A percentile compares a stretch with the other conserved stretches of the same genome.
Conservation (phyloP, 2,113 vertebrate species). For the Cochlearius cochlearius region DNA sequence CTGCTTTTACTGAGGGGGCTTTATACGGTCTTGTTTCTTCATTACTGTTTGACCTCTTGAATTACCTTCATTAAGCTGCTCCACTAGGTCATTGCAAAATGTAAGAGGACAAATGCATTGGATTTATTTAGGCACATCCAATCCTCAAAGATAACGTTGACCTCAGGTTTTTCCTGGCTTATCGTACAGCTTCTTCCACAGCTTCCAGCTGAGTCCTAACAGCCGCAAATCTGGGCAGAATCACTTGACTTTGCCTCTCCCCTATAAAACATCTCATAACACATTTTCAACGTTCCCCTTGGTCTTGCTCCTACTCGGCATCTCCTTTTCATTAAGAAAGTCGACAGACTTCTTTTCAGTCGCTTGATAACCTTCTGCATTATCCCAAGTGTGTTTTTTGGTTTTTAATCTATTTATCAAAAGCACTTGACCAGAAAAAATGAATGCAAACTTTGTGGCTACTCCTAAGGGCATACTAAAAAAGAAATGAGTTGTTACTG, state of each 20-base stretch:
- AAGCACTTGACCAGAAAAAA: background rate
- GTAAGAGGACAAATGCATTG: rapidly evolving
- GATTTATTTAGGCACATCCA: background rate
- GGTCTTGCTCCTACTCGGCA: background rate
- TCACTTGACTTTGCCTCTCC: background rate
- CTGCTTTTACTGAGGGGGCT: background rate
- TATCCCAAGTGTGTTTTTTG: background rate
- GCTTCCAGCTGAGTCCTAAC: background rate
- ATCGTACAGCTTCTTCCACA: background rate
- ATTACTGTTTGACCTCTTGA: background rate
- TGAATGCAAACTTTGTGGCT: background rate
- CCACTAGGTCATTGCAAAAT: background rate
- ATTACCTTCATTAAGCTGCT: background rate
- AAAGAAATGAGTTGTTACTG: background rate
- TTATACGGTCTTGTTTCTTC: background rate
- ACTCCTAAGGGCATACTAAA: background rate
- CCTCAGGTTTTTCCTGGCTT: background rate
- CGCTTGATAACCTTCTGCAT: background rate
- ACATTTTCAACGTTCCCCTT: rapidly evolving
- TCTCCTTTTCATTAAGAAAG: background rate
- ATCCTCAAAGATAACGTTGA: background rate
- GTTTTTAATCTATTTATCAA: background rate
- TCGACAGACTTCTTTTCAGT: background rate
- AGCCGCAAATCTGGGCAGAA: background rate
- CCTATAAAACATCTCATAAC: background rate